Evolutionary conservation across 2,888 invertebrate genomes (phyloP).

Genomic region (Microchrysa polita): DNA sequence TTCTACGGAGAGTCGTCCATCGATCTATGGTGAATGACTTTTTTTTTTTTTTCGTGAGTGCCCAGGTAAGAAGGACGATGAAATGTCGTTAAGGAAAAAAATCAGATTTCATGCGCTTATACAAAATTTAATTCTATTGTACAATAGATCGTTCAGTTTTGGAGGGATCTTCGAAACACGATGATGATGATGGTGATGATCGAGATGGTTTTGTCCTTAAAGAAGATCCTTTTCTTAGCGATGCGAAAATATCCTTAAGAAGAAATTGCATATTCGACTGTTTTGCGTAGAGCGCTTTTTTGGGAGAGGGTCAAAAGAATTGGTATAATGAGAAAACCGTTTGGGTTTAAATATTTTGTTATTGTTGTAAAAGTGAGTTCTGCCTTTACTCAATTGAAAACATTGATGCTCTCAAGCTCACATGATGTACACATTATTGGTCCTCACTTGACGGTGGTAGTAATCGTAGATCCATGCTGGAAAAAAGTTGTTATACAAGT

Average conservation of each 20-base stretch:
- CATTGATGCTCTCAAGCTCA: too few species aligned
- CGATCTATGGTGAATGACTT: neutral
- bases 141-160: neutral
- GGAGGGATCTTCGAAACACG: constrained; percentile 25
- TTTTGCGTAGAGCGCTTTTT: neutral
- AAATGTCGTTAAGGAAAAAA: constrained; percentile 36
- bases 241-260: constrained; percentile 19
- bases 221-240: constrained; percentile 21
- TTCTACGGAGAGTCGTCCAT: constrained; percentile 14
- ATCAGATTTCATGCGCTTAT: constrained; percentile 44
- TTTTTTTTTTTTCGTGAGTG: constrained; percentile 8
- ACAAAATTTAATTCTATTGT: constrained; percentile 44
- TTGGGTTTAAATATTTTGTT: too few species aligned
- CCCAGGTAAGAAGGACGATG: constrained; percentile 32
- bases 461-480: too few species aligned
- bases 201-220: constrained; percentile 1
- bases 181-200: constrained; percentile 21
- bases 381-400: too few species aligned
- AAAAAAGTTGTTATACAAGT: too few species aligned
- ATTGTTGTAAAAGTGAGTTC: too few species aligned
- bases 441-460: too few species aligned
- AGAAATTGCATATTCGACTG: constrained; percentile 21
- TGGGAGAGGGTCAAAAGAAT: too few species aligned
- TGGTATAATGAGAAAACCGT: too few species aligned
- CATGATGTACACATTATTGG: too few species aligned